Conservation (phyloP, 2,113 vertebrate species). For the Prietella phreatophila region DNA sequence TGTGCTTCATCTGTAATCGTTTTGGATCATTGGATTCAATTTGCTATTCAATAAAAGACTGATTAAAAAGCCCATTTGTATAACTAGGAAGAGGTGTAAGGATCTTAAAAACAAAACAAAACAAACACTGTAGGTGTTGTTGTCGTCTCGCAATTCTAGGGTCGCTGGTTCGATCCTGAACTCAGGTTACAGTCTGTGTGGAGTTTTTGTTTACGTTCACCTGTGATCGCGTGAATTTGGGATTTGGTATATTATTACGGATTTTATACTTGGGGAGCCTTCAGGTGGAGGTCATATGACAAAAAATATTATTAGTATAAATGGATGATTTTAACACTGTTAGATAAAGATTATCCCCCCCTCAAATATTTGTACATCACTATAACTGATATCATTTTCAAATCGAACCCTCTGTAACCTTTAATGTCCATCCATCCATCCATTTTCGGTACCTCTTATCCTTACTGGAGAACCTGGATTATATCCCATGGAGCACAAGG, state of each 20-base stretch:
- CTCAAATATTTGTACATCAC: not conserved
- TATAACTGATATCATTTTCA: not conserved
- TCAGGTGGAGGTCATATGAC: not conserved
- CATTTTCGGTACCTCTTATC: too few relatives aligned
- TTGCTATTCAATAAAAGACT: slow-evolving; percentile 56
- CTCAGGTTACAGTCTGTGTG: not conserved
- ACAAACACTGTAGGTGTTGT: not conserved
- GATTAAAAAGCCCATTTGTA: slow-evolving; percentile 12
- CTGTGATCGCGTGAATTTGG: not conserved
- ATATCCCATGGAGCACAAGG: too few relatives aligned
- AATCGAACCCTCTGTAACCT: too few relatives aligned
- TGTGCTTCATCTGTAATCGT: slow-evolving; percentile 55
- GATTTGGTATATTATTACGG: too few relatives aligned
- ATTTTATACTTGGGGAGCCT: too few relatives aligned
- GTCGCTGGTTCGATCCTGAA: not conserved
- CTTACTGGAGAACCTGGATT: too few relatives aligned
- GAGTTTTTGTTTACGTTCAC: not conserved
- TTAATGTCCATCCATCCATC: too few relatives aligned
- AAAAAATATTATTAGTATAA: not conserved
- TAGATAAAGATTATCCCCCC: not conserved
- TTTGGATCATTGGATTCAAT: slow-evolving; percentile 43
- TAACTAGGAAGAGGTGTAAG: not conserved
- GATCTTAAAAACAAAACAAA: not conserved
- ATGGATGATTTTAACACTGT: not conserved
- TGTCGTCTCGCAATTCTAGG: not conserved